A percentile compares a stretch with the other conserved stretches of the same genome.
phyloP scores from a whole-genome alignment of 2,113 vertebrate species.

The Chauna torquata region DNA sequence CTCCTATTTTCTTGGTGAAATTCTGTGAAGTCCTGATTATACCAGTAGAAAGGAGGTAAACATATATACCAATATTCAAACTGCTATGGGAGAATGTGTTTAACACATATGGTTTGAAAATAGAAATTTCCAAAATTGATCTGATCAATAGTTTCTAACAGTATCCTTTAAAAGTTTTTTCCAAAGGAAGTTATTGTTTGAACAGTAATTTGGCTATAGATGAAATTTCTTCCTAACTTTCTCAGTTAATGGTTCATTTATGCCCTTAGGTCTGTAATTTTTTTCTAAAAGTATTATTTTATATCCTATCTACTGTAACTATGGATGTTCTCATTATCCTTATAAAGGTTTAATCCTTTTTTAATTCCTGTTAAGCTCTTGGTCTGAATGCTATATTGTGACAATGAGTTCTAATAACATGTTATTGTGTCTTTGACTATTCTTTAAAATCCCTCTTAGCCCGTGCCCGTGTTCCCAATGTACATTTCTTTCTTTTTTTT shows the following conservation, averaged over 20 bases:
- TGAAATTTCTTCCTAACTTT: background rate
- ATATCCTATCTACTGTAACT: constrained; percentile 32
- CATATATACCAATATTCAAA: background rate
- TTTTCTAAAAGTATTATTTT: constrained; percentile 20
- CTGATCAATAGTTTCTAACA: background rate
- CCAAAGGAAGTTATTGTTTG: background rate
- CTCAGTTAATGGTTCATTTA: background rate
- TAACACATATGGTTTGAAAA: background rate
- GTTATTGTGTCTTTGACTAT: constrained; percentile 7
- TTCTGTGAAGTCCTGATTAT: background rate
- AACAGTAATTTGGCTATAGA: background rate
- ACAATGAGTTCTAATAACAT: background rate
- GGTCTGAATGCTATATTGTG: constrained; percentile 2
- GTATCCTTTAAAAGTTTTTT: background rate
- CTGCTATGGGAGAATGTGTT: background rate
- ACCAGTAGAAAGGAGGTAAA: background rate
- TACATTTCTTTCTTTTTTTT: background rate
- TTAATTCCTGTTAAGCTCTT: constrained; percentile 52
- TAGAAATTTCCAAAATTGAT: background rate
- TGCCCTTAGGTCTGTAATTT: background rate
- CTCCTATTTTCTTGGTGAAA: background rate
- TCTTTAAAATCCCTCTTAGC: constrained; percentile 12
- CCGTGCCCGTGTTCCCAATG: background rate
- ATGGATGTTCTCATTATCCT: constrained; percentile 14
- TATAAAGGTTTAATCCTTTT: constrained; percentile 50